Evolutionary conservation across 64 coral and sea anemone species (phyloP).

Genomic region (Pocillopora damicornis): DNA sequence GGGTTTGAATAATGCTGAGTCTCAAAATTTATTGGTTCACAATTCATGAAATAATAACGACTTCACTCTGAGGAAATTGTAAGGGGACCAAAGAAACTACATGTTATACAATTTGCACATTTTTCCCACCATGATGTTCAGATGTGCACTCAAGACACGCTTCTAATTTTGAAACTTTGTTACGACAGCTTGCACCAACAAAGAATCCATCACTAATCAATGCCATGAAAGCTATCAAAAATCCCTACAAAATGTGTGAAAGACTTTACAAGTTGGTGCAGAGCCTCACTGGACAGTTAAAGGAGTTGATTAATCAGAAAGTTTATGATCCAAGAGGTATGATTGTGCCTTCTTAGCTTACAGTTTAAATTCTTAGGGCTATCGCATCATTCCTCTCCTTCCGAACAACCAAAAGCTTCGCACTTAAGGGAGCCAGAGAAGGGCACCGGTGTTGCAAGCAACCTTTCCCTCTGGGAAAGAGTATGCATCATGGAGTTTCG

Average conservation of each 20-base stretch:
- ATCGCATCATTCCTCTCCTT: no score
- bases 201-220: constrained; percentile 60
- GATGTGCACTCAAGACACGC: not conserved
- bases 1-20: no score
- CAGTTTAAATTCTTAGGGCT: not conserved
- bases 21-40: no score
- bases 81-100: not conserved
- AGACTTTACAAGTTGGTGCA: constrained; percentile 73
- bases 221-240: constrained; percentile 85
- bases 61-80: no score
- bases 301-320: constrained; percentile 75
- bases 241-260: constrained; percentile 78
- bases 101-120: not conserved
- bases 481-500: no score
- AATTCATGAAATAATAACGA: no score
- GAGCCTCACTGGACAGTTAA: constrained; percentile 71
- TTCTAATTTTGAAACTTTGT: not conserved
- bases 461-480: no score
- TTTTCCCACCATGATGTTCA: not conserved
- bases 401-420: no score
- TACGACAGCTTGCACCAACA: constrained; percentile 74
- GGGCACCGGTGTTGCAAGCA: no score
- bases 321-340: constrained; percentile 69
- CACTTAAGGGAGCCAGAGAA: no score
- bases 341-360: not conserved